phyloP scores from a whole-genome alignment of 2,113 vertebrate species.

The Oxyura jamaicensis region DNA sequence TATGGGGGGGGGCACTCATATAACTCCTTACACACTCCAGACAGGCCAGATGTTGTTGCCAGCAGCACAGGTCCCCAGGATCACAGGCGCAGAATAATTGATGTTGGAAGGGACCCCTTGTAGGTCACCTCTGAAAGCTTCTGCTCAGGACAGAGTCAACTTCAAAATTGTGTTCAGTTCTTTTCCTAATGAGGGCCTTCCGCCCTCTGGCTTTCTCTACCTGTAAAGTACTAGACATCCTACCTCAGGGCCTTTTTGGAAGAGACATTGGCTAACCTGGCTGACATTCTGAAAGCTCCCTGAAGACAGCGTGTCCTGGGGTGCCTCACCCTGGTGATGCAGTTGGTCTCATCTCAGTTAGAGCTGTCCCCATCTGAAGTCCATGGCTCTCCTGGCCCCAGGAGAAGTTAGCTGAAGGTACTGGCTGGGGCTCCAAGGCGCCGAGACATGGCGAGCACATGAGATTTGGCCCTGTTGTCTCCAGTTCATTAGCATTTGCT shows the following conservation, averaged over 20 bases:
- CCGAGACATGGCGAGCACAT: too few species aligned
- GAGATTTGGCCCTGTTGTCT: too few species aligned
- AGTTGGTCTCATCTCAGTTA: too few species aligned
- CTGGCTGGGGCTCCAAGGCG: too few species aligned
- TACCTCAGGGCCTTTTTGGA: not conserved
- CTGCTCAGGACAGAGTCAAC: not conserved
- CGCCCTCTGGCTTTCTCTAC: not conserved
- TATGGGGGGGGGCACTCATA: not conserved
- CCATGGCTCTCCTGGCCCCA: too few species aligned
- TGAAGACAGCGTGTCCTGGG: too few species aligned
- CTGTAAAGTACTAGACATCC: not conserved
- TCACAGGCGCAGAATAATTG: not conserved
- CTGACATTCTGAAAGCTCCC: too few species aligned
- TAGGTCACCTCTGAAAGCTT: not conserved
- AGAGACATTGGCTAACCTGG: not conserved
- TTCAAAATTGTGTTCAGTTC: not conserved
- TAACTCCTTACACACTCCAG: not conserved
- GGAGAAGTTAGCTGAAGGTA: too few species aligned
- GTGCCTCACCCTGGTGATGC: too few species aligned
- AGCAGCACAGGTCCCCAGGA: not conserved
- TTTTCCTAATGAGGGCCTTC: not conserved
- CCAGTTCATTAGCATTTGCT: too few species aligned
- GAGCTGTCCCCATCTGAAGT: too few species aligned
- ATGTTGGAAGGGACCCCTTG: not conserved
- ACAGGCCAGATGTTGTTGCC: not conserved